Base-by-base conservation (phyloP, 2,888 invertebrate species). In the Anarsia innoxiella region DNA sequence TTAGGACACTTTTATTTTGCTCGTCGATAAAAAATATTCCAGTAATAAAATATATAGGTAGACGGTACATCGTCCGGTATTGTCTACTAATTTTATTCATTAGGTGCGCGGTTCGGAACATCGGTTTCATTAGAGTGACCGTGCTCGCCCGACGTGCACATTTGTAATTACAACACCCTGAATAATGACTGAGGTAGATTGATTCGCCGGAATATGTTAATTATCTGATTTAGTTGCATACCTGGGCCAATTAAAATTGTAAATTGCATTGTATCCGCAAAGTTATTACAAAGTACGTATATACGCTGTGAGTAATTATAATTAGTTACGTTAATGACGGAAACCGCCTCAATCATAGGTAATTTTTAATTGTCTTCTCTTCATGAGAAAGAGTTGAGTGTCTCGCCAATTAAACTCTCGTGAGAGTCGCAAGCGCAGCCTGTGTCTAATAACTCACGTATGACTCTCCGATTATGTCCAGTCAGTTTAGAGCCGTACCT, bases 401-500 rank as follows among this genome's bases (percentile, higher is more conserved):
- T n/a, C n/a, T n/a, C n/a, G n/a, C n/a, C n/a, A n/a, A n/a, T n/a
- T n/a, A n/a, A n/a, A n/a, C n/a, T n/a, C n/a, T n/a, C n/a, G n/a
- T n/a, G n/a, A n/a, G n/a, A n/a, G n/a, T n/a, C n/a, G n/a, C n/a
- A n/a, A n/a, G n/a, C n/a, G n/a, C n/a, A n/a, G n/a, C n/a, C n/a
- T n/a, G n/a, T n/a, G n/a, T n/a, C n/a, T n/a, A 45, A 51, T 58
- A 60, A 60, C 52, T 51, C 49, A 46, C 45, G 51, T 46, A n/a
- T 46, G 42, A 42, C 48, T 49, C 39, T 39, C 48, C 51, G 45
- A 56, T 58, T 56, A 56, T 53, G 51, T 51, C 43, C 49, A 45
- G 48, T 57, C 52, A 57, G 59, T 60, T n/a, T 60, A 59, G 58
- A 50, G 58, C 50, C 43, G 48, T 52, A 37, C n/a, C n/a, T n/a